A percentile compares a stretch with the other conserved stretches of the same genome.
These are phyloP conservation scores for Nowickia ferox DNA, from an alignment of 2,888 invertebrate species.

Conservation along the genomic window DNA sequence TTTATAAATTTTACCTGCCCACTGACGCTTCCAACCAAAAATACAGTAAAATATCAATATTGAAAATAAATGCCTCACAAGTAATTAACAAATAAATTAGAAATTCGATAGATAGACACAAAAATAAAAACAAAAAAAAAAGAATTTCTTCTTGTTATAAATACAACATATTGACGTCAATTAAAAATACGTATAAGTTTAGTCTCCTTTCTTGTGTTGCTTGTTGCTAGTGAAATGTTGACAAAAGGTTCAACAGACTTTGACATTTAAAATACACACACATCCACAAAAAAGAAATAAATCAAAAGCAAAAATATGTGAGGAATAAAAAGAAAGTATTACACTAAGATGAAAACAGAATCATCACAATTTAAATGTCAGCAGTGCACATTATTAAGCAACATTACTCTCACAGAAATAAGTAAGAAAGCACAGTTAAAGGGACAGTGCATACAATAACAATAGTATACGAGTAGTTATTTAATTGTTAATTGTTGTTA, in stretches of 20 bases:
- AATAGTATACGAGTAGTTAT: too few species aligned
- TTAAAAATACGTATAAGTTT: conserved; percentile 37
- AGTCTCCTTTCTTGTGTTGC: conserved; percentile 5
- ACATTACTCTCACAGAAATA: not conserved
- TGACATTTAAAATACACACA: conserved; percentile 46
- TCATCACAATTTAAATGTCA: not conserved
- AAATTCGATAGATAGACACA: conserved; percentile 32
- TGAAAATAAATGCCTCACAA: conserved; percentile 47
- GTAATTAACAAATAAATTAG: conserved; percentile 61
- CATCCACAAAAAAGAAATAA: not conserved
- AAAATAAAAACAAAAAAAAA: not conserved
- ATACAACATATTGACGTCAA: conserved; percentile 58
- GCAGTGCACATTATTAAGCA: not conserved
- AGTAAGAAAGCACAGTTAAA: not conserved
- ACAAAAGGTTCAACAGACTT: conserved; percentile 61
- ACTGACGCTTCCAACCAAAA: conserved; percentile 19
- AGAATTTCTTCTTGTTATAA: conserved; percentile 22
- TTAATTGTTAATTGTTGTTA: too few species aligned
- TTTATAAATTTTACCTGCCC: not conserved
- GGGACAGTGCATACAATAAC: too few species aligned
- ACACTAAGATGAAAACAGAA: not conserved
- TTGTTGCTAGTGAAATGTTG: conserved; percentile 26
- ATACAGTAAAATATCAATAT: not conserved
- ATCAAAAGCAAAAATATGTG: not conserved
- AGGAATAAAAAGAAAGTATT: not conserved